Percentiles rank a stretch among this genome's conserved stretches.
Conservation (phyloP, 2,113 vertebrate genomes). For the Phaethornis superciliosus region DNA sequence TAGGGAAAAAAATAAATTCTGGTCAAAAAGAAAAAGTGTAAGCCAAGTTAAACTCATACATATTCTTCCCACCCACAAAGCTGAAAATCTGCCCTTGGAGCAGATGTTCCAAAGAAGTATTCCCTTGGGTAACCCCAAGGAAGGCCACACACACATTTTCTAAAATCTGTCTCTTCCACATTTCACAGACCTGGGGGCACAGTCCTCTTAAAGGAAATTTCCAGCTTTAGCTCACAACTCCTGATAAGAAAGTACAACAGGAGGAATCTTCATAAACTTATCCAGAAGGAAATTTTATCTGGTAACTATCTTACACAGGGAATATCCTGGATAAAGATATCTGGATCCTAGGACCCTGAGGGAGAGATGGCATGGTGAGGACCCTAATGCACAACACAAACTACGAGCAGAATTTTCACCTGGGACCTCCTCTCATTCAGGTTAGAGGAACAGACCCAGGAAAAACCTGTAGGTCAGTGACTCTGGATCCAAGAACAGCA, state of each 20-base stretch:
- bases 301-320: accelerated
- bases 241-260: accelerated
- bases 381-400: neutral
- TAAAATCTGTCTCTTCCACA: neutral
- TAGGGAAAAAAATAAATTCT: neutral
- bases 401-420: neutral
- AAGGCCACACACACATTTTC: neutral
- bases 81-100: neutral
- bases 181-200: neutral
- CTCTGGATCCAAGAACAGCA: neutral
- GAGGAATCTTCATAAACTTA: neutral
- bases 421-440: neutral
- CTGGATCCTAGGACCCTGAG: neutral
- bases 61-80: constrained; percentile 15
- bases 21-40: neutral
- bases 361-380: neutral
- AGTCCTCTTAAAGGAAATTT: neutral
- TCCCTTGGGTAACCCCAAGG: neutral
- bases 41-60: constrained; percentile 1
- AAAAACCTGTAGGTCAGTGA: neutral
- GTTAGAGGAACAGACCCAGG: neutral
- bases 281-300: neutral
- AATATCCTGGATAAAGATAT: neutral
- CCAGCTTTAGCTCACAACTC: neutral
- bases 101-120: constrained; percentile 21